Evolutionary conservation across 2,888 invertebrate species (phyloP), one percentile per base, ranked within the genome.

Genomic region (Caenorhabditis drosophilae): DNA sequence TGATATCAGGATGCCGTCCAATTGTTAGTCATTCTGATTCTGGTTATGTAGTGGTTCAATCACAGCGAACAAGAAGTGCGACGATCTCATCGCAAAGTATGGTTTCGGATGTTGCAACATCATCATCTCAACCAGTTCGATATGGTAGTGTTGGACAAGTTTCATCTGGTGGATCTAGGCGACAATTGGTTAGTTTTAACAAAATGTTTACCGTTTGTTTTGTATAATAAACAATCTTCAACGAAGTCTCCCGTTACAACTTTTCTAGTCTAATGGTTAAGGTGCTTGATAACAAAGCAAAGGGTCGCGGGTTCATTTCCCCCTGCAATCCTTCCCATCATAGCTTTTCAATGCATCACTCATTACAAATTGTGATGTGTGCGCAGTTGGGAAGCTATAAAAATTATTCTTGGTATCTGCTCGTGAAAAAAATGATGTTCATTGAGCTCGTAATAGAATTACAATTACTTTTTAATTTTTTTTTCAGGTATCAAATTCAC

Each of bases 381-480:
- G 63, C 45, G 63, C 57, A 20, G 45, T 49, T 23, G 45, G 31
- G 50, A 53, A 54, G 53, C 53, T 34, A 58, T 54, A 53, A 15
- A 49, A 57, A 63, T 16, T 63, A 63, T 63, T 58, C 58, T 57
- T 58, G 58, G 63, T 63, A 63, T 63, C 57, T 63, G 63, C 63
- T 63, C 63, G 46, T 57, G 36, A 41, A 44, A 53, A 50, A 18
- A 46, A 49, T 63, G 46, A 44, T 63, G 57, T 56, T 49, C 44
- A 40, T 54, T 50, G 58, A 63, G 63, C 63, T 63, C 63, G 58
- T 63, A 47, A 58, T 63, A 45, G 42, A 58, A 63, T 58, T 44
- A 63, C n/a, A n/a, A n/a, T n/a, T 56, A 58, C 46, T 58, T 63
- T 63, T 56, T 4, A 20, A 9, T n/a, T 23, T 42, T 42, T 42